Evolutionary conservation across 1,140 invertebrate species (phyloP).

Genomic region (Mactra quadrangularis): DNA sequence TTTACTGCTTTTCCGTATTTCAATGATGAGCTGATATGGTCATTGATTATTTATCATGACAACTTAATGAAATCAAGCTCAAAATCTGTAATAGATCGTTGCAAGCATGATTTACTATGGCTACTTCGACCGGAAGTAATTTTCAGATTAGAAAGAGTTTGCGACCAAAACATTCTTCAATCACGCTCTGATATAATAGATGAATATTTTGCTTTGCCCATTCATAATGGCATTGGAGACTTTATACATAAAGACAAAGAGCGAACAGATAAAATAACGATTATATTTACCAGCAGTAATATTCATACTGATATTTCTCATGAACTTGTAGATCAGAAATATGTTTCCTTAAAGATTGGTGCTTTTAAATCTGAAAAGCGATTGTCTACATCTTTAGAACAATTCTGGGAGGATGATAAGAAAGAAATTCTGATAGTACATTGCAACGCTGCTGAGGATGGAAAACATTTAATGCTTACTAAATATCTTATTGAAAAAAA

Average conservation of each 20-base stretch:
- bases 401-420: slow-evolving; percentile 62
- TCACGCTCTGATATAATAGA: slow-evolving; percentile 22
- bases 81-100: slow-evolving; percentile 1
- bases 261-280: slow-evolving; percentile 7
- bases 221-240: slow-evolving; percentile 63
- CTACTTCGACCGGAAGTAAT: slow-evolving; percentile 66
- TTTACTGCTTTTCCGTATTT: slow-evolving; percentile 56
- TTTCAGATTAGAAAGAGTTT: slow-evolving; percentile 47
- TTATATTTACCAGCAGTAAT: slow-evolving; percentile 64
- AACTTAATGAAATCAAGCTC: background rate
- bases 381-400: slow-evolving; percentile 50
- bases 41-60: slow-evolving; percentile 53
- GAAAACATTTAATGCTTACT: slow-evolving; percentile 63
- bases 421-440: slow-evolving; percentile 56
- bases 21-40: slow-evolving; percentile 59
- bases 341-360: slow-evolving; percentile 59
- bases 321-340: background rate
- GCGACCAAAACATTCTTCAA: background rate
- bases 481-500: slow-evolving; percentile 68
- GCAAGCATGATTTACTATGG: slow-evolving; percentile 46
- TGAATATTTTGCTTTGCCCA: slow-evolving; percentile 55
- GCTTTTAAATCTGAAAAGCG: slow-evolving; percentile 73
- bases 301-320: slow-evolving; percentile 40
- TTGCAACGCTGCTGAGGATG: slow-evolving; percentile 30
- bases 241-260: slow-evolving; percentile 13